A percentile compares a stretch with the other conserved stretches of the same genome.
These are phyloP conservation scores for Pteronotus mesoamericanus DNA, from an alignment of 2,797 vertebrate genomes.

Conservation along the genomic window DNA sequence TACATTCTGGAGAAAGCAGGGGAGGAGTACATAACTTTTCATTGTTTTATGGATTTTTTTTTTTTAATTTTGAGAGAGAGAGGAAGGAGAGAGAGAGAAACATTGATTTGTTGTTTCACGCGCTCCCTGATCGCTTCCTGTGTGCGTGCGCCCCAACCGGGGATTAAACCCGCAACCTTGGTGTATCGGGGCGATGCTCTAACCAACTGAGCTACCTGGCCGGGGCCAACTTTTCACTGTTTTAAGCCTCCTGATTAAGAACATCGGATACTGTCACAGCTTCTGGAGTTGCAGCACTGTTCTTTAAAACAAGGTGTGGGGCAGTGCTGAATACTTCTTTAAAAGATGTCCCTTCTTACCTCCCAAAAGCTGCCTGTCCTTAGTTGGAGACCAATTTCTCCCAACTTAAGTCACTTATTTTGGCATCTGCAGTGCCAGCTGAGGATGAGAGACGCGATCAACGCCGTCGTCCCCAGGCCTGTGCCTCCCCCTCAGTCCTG, in stretches of 20 bases:
- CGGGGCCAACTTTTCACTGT: neutral
- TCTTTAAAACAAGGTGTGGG: neutral
- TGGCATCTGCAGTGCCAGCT: neutral
- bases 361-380: neutral
- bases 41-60: neutral
- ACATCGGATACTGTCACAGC: neutral
- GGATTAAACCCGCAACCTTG: no score
- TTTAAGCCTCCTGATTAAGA: neutral
- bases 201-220: neutral
- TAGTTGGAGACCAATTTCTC: neutral
- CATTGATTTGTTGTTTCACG: neutral
- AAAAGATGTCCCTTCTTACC: neutral
- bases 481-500: neutral
- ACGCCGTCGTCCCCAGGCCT: neutral
- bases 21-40: neutral
- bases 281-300: neutral
- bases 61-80: neutral
- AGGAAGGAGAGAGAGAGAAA: neutral
- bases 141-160: neutral
- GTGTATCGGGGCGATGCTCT: neutral
- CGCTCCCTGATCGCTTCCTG: neutral
- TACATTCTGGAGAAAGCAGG: neutral
- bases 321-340: neutral
- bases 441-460: neutral
- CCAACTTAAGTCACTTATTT: neutral